phyloP scores from a whole-genome alignment of 2,113 vertebrate species.

The Condylura cristata region DNA sequence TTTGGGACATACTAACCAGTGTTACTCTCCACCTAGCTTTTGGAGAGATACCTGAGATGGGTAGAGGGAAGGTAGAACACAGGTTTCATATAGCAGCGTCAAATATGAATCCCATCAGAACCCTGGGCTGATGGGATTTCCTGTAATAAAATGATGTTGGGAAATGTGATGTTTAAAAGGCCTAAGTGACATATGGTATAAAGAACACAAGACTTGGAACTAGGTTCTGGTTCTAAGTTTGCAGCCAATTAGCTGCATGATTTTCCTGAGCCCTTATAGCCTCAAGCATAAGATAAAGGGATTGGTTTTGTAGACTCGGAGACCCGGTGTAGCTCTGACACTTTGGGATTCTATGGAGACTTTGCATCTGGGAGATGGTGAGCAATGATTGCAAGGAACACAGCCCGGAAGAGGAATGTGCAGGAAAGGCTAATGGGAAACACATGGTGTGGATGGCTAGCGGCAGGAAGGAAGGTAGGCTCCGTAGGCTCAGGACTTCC shows the following conservation, averaged over 20 bases:
- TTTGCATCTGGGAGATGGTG: background rate
- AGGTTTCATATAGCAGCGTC: background rate
- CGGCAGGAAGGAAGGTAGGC: conserved; percentile 49
- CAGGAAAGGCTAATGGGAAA: conserved; percentile 59
- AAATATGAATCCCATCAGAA: background rate
- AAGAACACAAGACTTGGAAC: conserved; percentile 18
- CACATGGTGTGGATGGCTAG: conserved; percentile 38
- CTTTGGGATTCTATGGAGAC: background rate
- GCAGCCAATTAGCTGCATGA: background rate
- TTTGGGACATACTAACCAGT: background rate
- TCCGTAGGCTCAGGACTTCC: background rate
- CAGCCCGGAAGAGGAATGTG: background rate
- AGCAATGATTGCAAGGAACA: conserved; percentile 16
- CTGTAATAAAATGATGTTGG: background rate
- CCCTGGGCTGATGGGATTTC: background rate
- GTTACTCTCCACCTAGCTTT: background rate
- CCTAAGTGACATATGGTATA: background rate
- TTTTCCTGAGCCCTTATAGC: background rate
- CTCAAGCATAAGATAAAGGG: background rate
- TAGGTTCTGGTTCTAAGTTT: conserved; percentile 45
- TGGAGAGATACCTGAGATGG: background rate
- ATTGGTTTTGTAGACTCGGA: background rate
- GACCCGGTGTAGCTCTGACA: background rate
- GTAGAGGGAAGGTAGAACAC: background rate
- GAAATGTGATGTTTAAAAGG: conserved; percentile 13